phyloP scores from a whole-genome alignment of 2,113 vertebrate species.

The Hypanus sabinus region DNA sequence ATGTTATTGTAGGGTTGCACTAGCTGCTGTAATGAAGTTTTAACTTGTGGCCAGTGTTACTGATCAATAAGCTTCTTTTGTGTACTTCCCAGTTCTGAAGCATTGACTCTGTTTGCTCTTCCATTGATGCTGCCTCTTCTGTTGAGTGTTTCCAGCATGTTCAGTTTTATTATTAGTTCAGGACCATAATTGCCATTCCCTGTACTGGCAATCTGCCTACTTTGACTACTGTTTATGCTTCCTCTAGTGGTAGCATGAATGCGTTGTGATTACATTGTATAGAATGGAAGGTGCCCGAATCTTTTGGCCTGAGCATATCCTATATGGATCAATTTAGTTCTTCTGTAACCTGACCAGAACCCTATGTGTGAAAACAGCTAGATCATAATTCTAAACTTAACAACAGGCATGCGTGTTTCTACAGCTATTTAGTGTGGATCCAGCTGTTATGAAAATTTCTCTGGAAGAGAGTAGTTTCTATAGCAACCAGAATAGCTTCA shows the following conservation, averaged over 20 bases:
- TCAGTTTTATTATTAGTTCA: not conserved
- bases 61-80: no score
- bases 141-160: no score
- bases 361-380: not conserved
- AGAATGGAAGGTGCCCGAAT: not conserved
- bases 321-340: not conserved
- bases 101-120: no score
- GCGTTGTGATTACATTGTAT: not conserved
- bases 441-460: not conserved
- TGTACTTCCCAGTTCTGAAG: no score
- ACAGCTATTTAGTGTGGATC: not conserved
- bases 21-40: no score
- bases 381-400: not conserved
- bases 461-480: constrained; percentile 17
- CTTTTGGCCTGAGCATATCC: not conserved
- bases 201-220: not conserved
- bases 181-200: not conserved
- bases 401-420: not conserved
- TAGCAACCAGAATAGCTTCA: constrained; percentile 18
- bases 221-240: not conserved
- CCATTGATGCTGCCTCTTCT: no score
- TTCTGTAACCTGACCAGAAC: not conserved
- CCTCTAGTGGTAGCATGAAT: not conserved
- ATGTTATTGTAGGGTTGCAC: no score
- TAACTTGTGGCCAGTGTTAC: no score